Conservation (phyloP, 2,888 invertebrate genomes). For the Callinectes sapidus region DNA sequence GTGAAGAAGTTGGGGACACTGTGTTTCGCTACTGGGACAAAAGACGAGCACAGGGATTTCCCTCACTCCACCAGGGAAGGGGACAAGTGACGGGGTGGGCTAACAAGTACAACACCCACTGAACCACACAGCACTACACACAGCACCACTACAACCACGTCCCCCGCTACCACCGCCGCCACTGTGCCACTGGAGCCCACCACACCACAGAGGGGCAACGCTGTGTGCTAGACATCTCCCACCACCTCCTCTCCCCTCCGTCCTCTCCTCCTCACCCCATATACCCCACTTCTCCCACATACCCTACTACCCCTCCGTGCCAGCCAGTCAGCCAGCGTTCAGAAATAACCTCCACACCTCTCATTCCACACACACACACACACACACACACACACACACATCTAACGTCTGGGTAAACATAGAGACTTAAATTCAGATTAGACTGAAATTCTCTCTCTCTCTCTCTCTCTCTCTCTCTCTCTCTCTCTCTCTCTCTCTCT, state of each 20-base stretch:
- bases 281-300: not conserved
- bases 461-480: constrained; percentile 25
- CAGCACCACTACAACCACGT: not conserved
- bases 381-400: constrained; percentile 34
- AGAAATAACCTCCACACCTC: constrained; percentile 31
- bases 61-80: not conserved
- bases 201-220: not conserved
- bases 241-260: constrained; percentile 5
- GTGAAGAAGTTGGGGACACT: not conserved
- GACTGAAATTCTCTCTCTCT: not conserved
- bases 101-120: not conserved
- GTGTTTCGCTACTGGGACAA: not conserved
- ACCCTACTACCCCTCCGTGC: not conserved
- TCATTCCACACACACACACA: constrained; percentile 28
- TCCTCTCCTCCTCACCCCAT: not conserved
- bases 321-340: constrained; percentile 36
- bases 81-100: not conserved
- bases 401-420: constrained; percentile 12
- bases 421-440: constrained; percentile 26
- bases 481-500: constrained; percentile 25
- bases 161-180: constrained; percentile 6
- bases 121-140: constrained; percentile 27
- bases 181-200: constrained; percentile 5
- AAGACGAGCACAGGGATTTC: not conserved
- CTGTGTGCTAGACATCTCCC: constrained; percentile 11